Evolutionary conservation across 2,113 vertebrate species (phyloP).

Genomic region (Jaculus jaculus): DNA sequence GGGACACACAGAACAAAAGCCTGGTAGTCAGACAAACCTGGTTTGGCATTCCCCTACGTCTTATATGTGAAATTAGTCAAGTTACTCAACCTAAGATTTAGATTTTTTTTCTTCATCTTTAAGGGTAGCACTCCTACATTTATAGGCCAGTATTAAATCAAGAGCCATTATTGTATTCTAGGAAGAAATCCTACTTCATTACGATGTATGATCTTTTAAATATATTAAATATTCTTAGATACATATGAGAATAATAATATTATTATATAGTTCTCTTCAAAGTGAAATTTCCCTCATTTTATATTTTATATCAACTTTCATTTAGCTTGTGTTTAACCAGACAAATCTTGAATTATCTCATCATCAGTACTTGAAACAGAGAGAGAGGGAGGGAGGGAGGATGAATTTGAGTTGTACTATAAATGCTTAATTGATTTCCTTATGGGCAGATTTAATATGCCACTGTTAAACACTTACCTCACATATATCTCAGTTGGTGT

Average conservation of each 20-base stretch:
- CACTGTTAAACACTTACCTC: not conserved
- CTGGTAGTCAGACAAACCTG: not conserved
- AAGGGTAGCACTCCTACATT: not conserved
- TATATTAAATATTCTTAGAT: not conserved
- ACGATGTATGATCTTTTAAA: not conserved
- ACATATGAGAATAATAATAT: not conserved
- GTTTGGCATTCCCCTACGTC: not conserved
- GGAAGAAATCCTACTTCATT: not conserved
- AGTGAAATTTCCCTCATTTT: not conserved
- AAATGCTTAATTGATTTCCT: not conserved
- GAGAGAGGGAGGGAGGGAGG: not conserved
- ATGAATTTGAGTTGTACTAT: not conserved
- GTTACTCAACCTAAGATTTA: not conserved
- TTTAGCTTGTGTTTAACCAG: not conserved
- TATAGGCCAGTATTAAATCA: not conserved
- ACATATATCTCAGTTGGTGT: not conserved
- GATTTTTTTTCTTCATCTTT: not conserved
- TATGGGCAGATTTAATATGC: not conserved
- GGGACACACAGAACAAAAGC: not conserved
- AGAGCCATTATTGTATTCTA: not conserved
- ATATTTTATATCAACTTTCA: conserved; percentile 6
- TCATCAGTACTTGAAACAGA: not conserved
- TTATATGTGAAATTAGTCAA: not conserved
- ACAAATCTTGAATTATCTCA: not conserved
- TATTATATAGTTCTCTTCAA: not conserved